These are phyloP conservation scores for Polyergus mexicanus DNA, from an alignment of 1,140 invertebrate species.

Conservation along the genomic window DNA sequence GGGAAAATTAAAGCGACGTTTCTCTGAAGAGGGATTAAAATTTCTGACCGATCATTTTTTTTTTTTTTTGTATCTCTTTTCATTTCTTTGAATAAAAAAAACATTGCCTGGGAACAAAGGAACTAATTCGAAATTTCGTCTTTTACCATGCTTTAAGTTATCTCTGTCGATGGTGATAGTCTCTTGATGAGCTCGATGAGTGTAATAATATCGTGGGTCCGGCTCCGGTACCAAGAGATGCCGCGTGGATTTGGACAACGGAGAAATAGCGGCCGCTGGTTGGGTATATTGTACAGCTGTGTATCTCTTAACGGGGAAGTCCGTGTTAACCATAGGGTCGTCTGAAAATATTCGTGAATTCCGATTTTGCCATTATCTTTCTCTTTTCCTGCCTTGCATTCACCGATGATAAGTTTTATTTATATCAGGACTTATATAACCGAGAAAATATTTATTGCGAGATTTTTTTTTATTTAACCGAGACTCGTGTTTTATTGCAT, in stretches of 20 bases:
- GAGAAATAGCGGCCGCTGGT: slow-evolving; percentile 91
- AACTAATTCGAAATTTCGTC: neutral
- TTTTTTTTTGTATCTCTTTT: neutral
- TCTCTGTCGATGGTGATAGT: slow-evolving; percentile 88
- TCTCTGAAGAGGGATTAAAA: neutral
- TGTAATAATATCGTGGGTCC: slow-evolving; percentile 91
- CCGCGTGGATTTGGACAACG: slow-evolving; percentile 92
- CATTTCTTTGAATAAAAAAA: neutral
- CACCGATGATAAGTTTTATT: neutral
- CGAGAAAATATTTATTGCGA: neutral
- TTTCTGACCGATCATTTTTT: neutral
- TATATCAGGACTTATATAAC: neutral
- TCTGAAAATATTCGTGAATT: slow-evolving; percentile 81
- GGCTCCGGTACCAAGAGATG: slow-evolving; percentile 92
- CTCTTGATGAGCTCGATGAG: slow-evolving; percentile 88
- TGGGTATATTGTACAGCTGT: slow-evolving; percentile 93
- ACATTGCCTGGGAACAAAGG: neutral
- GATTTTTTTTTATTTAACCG: no score
- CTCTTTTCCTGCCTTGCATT: neutral
- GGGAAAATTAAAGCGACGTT: neutral
- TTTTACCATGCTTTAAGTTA: slow-evolving; percentile 85
- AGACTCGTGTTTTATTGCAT: no score
- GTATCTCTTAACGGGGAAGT: slow-evolving; percentile 91
- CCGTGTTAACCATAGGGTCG: slow-evolving; percentile 87
- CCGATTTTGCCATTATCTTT: slow-evolving; percentile 26